These are phyloP conservation scores for Podargus strigoides DNA, from an alignment of 2,797 vertebrate species.

Conservation along the genomic window DNA sequence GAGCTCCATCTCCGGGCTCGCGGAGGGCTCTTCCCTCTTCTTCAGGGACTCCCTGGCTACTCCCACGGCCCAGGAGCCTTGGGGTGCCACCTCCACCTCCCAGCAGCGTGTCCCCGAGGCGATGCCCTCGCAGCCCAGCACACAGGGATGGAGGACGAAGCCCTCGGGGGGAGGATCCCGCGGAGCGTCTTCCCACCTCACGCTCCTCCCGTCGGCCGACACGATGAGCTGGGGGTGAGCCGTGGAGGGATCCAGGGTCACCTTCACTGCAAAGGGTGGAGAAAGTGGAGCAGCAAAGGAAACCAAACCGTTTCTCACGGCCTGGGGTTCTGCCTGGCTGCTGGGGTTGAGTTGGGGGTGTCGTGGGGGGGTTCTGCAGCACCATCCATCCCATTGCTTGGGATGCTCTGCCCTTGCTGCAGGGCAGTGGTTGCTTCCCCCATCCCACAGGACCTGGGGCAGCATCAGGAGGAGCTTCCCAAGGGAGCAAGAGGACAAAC, in stretches of 20 bases:
- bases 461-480: background rate
- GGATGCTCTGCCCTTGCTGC: background rate
- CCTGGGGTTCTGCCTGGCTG: accelerated
- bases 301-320: accelerated
- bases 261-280: background rate
- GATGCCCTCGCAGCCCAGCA: slow-evolving; percentile 75
- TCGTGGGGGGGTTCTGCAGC: background rate
- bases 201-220: slow-evolving; percentile 63
- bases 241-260: slow-evolving; percentile 63
- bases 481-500: too few species aligned
- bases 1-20: background rate
- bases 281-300: background rate
- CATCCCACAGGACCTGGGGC: background rate
- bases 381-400: background rate
- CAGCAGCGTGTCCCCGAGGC: slow-evolving; percentile 76
- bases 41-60: slow-evolving; percentile 74
- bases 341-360: background rate
- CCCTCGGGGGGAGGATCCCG: slow-evolving; percentile 30
- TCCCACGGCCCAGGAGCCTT: slow-evolving; percentile 81
- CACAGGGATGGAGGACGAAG: slow-evolving; percentile 77
- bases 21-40: slow-evolving; percentile 42
- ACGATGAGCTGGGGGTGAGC: slow-evolving; percentile 79
- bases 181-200: slow-evolving; percentile 65
- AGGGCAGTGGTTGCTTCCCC: too few species aligned
- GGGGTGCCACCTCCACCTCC: slow-evolving; percentile 78